A percentile compares a stretch with the other conserved stretches of the same genome.
Conservation (phyloP, 1,140 invertebrate species). For the Bursaphelenchus mucronatus region DNA sequence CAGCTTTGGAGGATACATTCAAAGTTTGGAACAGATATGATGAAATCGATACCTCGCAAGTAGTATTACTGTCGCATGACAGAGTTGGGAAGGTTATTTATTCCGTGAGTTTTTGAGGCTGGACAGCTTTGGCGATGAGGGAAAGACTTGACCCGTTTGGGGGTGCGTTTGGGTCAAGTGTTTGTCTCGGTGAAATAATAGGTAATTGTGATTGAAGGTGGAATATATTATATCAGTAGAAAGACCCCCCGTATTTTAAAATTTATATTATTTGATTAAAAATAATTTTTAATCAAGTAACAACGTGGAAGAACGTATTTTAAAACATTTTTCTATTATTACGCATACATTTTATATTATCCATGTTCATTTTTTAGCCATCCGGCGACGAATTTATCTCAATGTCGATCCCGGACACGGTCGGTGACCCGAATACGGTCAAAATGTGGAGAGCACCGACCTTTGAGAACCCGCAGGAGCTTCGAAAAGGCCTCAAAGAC, state of each 20-base stretch:
- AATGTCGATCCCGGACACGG: background rate
- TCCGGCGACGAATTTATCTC: constrained; percentile 7
- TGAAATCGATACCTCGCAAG: background rate
- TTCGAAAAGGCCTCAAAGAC: background rate
- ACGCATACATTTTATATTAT: background rate
- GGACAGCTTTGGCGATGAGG: too few relatives aligned
- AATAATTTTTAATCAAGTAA: too few relatives aligned
- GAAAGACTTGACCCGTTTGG: too few relatives aligned
- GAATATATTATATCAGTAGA: too few relatives aligned
- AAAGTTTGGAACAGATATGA: constrained; percentile 16
- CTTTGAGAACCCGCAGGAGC: constrained; percentile 15
- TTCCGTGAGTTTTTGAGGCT: too few relatives aligned
- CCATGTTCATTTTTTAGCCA: background rate
- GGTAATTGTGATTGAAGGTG: too few relatives aligned
- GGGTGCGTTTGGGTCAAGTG: too few relatives aligned
- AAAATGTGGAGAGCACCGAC: constrained; percentile 5
- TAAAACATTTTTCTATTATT: background rate
- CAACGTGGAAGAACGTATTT: too few relatives aligned
- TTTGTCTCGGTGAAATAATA: too few relatives aligned
- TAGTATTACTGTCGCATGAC: background rate
- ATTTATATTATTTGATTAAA: too few relatives aligned
- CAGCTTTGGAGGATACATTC: background rate
- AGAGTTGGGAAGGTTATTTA: background rate
- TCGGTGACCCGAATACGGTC: background rate
- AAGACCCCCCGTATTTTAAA: too few relatives aligned